Evolutionary conservation across 2,888 invertebrate species (phyloP).

Genomic region (Himalopsyche anomala): DNA sequence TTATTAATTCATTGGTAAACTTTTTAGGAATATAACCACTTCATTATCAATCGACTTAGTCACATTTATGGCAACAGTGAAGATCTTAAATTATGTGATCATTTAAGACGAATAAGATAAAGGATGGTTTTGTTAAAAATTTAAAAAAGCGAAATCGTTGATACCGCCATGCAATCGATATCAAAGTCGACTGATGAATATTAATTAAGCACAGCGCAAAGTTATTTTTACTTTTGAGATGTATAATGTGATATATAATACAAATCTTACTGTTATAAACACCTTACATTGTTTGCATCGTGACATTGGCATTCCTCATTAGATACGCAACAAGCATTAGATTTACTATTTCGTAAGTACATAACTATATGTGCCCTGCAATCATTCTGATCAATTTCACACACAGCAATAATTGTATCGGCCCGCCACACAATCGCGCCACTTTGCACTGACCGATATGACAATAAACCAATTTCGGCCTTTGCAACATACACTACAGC

Average conservation of each 20-base stretch:
- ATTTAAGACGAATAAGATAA: too few relatives aligned
- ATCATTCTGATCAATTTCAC: slow-evolving; percentile 29
- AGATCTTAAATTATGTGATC: too few relatives aligned
- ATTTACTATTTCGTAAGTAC: slow-evolving; percentile 29
- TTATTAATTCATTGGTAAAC: too few relatives aligned
- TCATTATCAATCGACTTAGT: too few relatives aligned
- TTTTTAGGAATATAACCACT: too few relatives aligned
- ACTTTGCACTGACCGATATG: slow-evolving; percentile 31
- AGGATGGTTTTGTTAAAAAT: too few relatives aligned
- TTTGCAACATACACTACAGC: not conserved
- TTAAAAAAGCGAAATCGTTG: too few relatives aligned
- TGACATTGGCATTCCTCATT: slow-evolving; percentile 35
- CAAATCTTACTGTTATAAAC: not conserved
- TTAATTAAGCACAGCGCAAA: too few relatives aligned
- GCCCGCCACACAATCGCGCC: slow-evolving; percentile 10
- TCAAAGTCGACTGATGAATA: too few relatives aligned
- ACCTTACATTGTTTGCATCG: slow-evolving; percentile 31
- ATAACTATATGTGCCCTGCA: not conserved
- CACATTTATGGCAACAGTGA: too few relatives aligned
- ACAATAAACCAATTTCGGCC: slow-evolving; percentile 36
- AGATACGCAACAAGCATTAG: not conserved
- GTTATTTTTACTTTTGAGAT: too few relatives aligned
- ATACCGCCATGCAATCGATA: too few relatives aligned
- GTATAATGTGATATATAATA: not conserved
- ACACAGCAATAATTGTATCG: not conserved